Conservation (phyloP, 2,888 invertebrate genomes). For the Lasioglossum calceatum region DNA sequence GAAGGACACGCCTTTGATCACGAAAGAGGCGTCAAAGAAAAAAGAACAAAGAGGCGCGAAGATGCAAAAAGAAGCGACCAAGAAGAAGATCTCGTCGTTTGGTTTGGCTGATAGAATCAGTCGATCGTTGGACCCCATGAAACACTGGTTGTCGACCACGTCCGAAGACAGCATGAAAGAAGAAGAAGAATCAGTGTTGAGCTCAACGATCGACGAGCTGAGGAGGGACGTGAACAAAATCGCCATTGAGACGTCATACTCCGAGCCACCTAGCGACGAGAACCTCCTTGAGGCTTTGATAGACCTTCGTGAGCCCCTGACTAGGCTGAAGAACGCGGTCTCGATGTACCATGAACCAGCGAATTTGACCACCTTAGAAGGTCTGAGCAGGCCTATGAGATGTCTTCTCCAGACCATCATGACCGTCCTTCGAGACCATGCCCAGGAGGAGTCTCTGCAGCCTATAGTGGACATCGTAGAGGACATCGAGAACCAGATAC, state of each 20-base stretch:
- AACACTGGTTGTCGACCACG: conserved; percentile 71
- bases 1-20: conserved; percentile 72
- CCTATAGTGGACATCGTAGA: conserved; percentile 73
- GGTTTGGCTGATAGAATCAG: conserved; percentile 53
- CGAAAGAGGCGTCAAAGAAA: conserved; percentile 72
- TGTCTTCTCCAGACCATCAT: conserved; percentile 70
- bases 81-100: background rate
- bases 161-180: conserved; percentile 67
- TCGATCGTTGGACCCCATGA: conserved; percentile 72
- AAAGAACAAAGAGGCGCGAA: conserved; percentile 53
- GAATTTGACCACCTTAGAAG: conserved; percentile 70
- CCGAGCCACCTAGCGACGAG: conserved; percentile 75
- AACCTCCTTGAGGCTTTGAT: conserved; percentile 72
- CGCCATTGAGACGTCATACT: conserved; percentile 74
- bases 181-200: conserved; percentile 64
- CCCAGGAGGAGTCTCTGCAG: conserved; percentile 64
- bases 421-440: conserved; percentile 63
- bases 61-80: conserved; percentile 18
- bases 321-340: conserved; percentile 68
- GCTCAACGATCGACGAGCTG: conserved; percentile 67
- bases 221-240: conserved; percentile 72
- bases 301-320: conserved; percentile 72
- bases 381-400: conserved; percentile 71
- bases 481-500: conserved; percentile 76
- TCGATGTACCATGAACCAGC: conserved; percentile 69